Evolutionary conservation across 2,888 invertebrate species (phyloP), one percentile per base, ranked within the genome.

Genomic region (Leucophenga maculata): DNA sequence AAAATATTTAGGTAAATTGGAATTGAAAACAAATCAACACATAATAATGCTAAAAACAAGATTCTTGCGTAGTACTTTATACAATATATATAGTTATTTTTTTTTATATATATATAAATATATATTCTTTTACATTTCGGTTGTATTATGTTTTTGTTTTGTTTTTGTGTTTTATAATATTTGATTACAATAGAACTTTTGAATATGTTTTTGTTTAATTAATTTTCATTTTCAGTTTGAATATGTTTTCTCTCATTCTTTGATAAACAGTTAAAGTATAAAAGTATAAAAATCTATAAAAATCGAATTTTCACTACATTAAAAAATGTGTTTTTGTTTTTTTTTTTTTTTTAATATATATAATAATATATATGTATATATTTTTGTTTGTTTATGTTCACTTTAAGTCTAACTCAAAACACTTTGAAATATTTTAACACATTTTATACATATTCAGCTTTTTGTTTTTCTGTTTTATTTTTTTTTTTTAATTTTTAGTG

Each of bases 211-310:
- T 32, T 31, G 57, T 69, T 72, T 74, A 74, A 75, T 72, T 71
- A 60, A 69, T 71, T 72, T 75, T 73, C 66, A 60, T 65, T 55
- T 74, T 50, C 52, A 52, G n/a, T 31, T 62, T 18, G 18, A 65
- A 44, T 18, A 39, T 1, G 26, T 39, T 50, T 22, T 69, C 65
- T 48, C 32, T n/a, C 26, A 44, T 52, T 39, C 39, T 75, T 73
- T 72, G 73, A 75, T 82, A 76, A 83, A 83, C 82, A 84, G 80
- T 83, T 77, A 81, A 83, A 83, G 83, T 83, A 83, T 78, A 84
- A 83, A 83, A 84, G 84, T 84, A 84, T 84, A 83, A 83, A 82
- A 83, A 83, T 84, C 78, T 83, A 83, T 84, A 83, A 84, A 80
- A 82, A 84, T 80, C 76, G 76, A 81, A 82, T 80, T 83, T 39